These are phyloP conservation scores for Euborellia annulipes DNA, from an alignment of 1,140 invertebrate genomes.

Conservation along the genomic window DNA sequence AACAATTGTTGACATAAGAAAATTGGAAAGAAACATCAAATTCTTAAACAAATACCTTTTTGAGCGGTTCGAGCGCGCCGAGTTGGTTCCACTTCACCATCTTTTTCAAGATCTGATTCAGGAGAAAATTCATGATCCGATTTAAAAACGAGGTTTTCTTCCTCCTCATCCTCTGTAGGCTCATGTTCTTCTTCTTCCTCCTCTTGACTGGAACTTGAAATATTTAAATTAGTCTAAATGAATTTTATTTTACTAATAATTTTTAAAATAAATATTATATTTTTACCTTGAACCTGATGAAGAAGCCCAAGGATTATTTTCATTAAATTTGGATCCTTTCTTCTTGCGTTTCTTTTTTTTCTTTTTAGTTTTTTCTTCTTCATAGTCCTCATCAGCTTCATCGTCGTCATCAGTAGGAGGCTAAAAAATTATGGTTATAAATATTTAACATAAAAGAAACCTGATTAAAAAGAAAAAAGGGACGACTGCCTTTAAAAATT, in stretches of 20 bases:
- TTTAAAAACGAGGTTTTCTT: slow-evolving; percentile 45
- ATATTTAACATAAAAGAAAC: neutral
- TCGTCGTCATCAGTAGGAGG: slow-evolving; percentile 27
- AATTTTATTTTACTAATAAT: no score
- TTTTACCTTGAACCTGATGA: slow-evolving; percentile 40
- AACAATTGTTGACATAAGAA: no score
- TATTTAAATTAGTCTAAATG: slow-evolving; percentile 9
- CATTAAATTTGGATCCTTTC: slow-evolving; percentile 36
- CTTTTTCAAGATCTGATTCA: slow-evolving; percentile 45
- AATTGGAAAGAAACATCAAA: no score
- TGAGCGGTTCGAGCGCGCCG: slow-evolving; percentile 52
- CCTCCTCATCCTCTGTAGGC: slow-evolving; percentile 28
- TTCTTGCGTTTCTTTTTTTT: slow-evolving; percentile 36
- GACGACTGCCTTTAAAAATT: no score
- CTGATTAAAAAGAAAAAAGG: no score
- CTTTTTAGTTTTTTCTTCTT: slow-evolving; percentile 33
- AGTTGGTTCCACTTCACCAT: slow-evolving; percentile 36
- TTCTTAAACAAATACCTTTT: no score
- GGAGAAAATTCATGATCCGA: slow-evolving; percentile 87
- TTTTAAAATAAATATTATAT: no score
- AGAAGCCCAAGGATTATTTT: slow-evolving; percentile 47
- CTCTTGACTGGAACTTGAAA: slow-evolving; percentile 33
- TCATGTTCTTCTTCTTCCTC: slow-evolving; percentile 41
- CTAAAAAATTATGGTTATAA: slow-evolving; percentile 13
- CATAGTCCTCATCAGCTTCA: slow-evolving; percentile 27